phyloP scores from a whole-genome alignment of 2,113 vertebrate genomes.

The Amazona guildingii region DNA sequence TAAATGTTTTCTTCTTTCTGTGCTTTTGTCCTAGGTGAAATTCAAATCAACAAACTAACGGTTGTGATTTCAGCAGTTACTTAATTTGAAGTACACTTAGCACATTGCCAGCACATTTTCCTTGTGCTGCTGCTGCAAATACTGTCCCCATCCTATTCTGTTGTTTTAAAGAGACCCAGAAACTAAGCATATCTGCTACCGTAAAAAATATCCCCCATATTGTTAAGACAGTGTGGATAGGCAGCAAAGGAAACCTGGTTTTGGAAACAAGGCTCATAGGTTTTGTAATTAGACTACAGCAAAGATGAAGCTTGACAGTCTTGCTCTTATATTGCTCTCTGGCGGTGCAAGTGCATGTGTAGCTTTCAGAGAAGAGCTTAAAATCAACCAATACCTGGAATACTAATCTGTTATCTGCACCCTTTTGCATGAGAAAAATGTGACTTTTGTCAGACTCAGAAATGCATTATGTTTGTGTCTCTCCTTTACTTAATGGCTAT shows the following conservation, averaged over 20 bases:
- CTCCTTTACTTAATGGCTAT: neutral
- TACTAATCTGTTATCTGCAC: conserved; percentile 36
- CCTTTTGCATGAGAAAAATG: conserved; percentile 26
- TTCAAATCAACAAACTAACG: neutral
- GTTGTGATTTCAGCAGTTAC: neutral
- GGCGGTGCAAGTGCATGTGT: conserved; percentile 14
- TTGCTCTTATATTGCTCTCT: conserved; percentile 52
- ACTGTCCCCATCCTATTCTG: neutral
- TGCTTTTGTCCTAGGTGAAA: neutral
- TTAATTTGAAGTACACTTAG: neutral
- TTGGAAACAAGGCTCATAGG: conserved; percentile 41
- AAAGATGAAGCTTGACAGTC: conserved; percentile 52
- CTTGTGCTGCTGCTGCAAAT: neutral
- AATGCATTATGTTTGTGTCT: neutral
- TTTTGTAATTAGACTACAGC: conserved; percentile 62
- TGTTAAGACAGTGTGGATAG: neutral
- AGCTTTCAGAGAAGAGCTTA: conserved; percentile 58
- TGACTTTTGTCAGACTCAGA: neutral
- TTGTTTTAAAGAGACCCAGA: neutral
- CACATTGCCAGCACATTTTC: neutral
- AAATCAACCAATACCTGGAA: conserved; percentile 50
- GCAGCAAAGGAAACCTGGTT: conserved; percentile 5
- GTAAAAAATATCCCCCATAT: neutral
- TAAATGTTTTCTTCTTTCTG: neutral
- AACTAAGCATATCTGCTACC: neutral